These are phyloP conservation scores for Stenichneumon culpator DNA, from an alignment of 2,888 invertebrate genomes.

Conservation along the genomic window DNA sequence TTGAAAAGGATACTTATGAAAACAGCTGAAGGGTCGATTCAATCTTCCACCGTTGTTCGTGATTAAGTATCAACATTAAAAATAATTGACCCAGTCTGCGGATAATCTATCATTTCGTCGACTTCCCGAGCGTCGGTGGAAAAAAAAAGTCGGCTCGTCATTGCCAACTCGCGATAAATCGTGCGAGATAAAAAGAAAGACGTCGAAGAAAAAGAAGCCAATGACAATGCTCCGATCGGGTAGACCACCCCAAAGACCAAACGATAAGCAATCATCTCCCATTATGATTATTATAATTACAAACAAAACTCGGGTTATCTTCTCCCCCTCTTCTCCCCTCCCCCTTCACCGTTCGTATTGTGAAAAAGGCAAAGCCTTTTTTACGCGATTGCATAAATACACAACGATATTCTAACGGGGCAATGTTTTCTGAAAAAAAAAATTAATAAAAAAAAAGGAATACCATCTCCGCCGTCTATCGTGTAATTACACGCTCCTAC, in stretches of 20 bases:
- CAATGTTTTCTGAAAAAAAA: background rate
- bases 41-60: background rate
- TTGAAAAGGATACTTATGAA: background rate
- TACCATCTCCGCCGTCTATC: background rate
- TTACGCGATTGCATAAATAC: constrained; percentile 17
- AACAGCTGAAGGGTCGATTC: background rate
- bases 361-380: constrained; percentile 14
- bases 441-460: background rate
- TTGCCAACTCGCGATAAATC: background rate
- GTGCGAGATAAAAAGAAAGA: constrained; percentile 12
- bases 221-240: background rate
- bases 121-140: background rate
- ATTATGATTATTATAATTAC: constrained; percentile 57
- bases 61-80: background rate
- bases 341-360: constrained; percentile 3
- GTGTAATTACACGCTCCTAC: background rate
- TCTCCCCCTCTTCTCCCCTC: background rate
- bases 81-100: background rate
- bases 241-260: constrained; percentile 50
- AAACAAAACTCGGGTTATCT: constrained; percentile 54
- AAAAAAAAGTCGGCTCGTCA: background rate
- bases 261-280: constrained; percentile 62
- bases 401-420: background rate
- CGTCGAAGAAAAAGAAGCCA: background rate
- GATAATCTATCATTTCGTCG: background rate